These are phyloP conservation scores for Plemyria rubiginata DNA, from an alignment of 2,888 invertebrate genomes.

Conservation along the genomic window DNA sequence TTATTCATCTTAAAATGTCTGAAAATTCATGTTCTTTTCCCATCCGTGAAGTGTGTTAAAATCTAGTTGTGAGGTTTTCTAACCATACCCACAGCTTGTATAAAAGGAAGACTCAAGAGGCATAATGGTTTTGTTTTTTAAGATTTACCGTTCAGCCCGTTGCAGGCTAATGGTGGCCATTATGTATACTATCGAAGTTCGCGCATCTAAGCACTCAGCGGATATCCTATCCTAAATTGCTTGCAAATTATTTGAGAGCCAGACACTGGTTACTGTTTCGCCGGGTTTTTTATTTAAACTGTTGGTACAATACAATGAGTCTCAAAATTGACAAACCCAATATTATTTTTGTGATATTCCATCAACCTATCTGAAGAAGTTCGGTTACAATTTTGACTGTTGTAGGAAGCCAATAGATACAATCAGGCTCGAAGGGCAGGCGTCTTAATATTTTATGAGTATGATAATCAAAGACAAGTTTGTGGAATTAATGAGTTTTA, in stretches of 20 bases:
- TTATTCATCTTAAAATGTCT: too few relatives aligned
- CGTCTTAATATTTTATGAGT: not conserved
- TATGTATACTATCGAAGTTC: constrained; percentile 15
- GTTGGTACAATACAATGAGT: not conserved
- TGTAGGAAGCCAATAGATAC: too few relatives aligned
- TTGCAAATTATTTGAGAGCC: constrained; percentile 24
- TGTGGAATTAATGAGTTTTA: not conserved
- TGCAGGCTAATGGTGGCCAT: constrained; percentile 19
- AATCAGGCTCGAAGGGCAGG: too few relatives aligned
- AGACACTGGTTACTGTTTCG: constrained; percentile 12
- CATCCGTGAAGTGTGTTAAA: too few relatives aligned
- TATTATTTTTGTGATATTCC: too few relatives aligned
- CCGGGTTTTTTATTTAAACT: constrained; percentile 1
- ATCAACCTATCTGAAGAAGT: too few relatives aligned
- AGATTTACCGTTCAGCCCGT: constrained; percentile 20
- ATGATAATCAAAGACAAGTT: not conserved
- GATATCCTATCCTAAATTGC: constrained; percentile 27
- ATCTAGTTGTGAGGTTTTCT: too few relatives aligned
- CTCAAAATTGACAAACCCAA: too few relatives aligned
- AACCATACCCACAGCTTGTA: not conserved
- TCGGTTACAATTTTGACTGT: too few relatives aligned
- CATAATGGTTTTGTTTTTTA: constrained; percentile 1
- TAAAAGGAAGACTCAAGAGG: not conserved
- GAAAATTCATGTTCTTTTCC: too few relatives aligned
- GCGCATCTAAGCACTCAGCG: constrained; percentile 10